Evolutionary conservation across 2,888 invertebrate species (phyloP).

Genomic region (Synanthedon vespiformis): DNA sequence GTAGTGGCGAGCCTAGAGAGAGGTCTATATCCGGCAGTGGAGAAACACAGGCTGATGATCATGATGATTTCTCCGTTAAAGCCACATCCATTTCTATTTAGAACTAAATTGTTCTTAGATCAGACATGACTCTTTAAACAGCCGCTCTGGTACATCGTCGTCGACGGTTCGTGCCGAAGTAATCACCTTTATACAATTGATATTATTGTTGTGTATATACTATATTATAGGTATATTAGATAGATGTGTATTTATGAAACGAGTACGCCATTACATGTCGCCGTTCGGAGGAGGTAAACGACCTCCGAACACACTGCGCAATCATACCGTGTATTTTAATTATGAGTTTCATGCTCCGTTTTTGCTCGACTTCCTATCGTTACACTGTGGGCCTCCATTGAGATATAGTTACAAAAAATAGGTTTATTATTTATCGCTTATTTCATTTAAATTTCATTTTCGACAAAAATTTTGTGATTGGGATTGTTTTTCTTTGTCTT

Average conservation of each 20-base stretch:
- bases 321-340: neutral
- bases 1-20: no score
- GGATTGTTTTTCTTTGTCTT: no score
- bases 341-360: neutral
- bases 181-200: constrained; percentile 33
- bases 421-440: no score
- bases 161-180: constrained; percentile 30
- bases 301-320: constrained; percentile 1
- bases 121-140: neutral
- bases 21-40: no score
- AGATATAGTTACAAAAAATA: no score
- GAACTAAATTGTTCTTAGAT: neutral
- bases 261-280: constrained; percentile 2
- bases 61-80: neutral
- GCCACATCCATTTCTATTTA: neutral
- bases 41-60: no score
- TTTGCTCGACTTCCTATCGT: neutral
- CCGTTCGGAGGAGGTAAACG: constrained; percentile 10
- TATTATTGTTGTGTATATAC: constrained; percentile 21
- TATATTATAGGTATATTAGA: constrained; percentile 11
- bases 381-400: no score
- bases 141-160: constrained; percentile 5
- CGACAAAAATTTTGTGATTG: no score
- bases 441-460: no score
- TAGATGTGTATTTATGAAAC: constrained; percentile 5